These are phyloP conservation scores for Anagyrus pseudococci DNA, from an alignment of 2,888 invertebrate genomes.

Conservation along the genomic window DNA sequence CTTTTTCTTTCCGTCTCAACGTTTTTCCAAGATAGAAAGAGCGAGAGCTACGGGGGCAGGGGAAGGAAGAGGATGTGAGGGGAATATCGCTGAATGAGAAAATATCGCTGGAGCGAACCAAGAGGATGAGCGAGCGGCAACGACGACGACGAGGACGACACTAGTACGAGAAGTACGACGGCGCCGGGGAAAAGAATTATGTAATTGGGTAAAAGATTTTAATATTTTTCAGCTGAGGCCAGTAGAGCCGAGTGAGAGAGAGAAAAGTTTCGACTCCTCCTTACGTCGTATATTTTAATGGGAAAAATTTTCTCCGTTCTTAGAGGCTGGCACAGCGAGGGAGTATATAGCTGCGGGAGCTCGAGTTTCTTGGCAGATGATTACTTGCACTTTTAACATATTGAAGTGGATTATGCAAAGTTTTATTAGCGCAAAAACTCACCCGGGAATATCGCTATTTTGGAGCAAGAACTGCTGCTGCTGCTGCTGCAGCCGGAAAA, in stretches of 20 bases:
- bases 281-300: constrained; percentile 30
- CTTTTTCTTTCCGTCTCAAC: background rate
- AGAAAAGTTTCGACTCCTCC: background rate
- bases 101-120: constrained; percentile 28
- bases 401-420: constrained; percentile 27
- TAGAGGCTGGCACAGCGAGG: no score
- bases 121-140: no score
- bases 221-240: constrained; percentile 27
- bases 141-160: no score
- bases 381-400: constrained; percentile 16
- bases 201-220: constrained; percentile 39
- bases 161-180: background rate
- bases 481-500: no score
- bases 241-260: background rate
- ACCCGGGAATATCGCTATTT: no score
- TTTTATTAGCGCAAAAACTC: constrained; percentile 29
- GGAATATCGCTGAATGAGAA: constrained; percentile 36
- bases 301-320: constrained; percentile 20
- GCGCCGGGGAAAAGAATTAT: constrained; percentile 27
- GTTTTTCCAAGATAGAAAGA: background rate
- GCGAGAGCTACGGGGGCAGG: no score
- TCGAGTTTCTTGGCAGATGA: no score
- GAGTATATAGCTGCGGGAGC: no score
- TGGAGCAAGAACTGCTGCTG: no score
- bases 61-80: background rate